phyloP scores from a whole-genome alignment of 2,113 vertebrate genomes.

The Thomomys bottae region DNA sequence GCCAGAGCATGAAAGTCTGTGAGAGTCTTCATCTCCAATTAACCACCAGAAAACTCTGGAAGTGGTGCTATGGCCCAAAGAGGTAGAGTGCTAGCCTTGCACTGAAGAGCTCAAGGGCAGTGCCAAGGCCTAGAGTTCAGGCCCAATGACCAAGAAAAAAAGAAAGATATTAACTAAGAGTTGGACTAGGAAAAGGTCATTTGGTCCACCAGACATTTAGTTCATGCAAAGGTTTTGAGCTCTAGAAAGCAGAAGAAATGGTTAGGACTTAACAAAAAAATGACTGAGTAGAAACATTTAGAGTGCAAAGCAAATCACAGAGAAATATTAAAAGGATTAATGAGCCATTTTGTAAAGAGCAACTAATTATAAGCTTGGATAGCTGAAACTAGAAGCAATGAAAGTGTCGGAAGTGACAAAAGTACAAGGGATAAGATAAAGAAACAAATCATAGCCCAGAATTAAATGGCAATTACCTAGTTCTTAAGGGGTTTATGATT shows the following conservation, averaged over 20 bases:
- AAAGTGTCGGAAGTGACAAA: background rate
- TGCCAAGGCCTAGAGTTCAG: too few species aligned
- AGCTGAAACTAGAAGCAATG: conserved; percentile 34
- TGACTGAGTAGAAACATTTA: conserved; percentile 30
- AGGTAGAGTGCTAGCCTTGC: too few species aligned
- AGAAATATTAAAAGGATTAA: conserved; percentile 61
- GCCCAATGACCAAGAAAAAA: too few species aligned
- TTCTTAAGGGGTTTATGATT: background rate
- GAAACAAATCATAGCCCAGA: conserved; percentile 50
- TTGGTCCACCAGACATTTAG: background rate
- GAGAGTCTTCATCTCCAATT: too few species aligned
- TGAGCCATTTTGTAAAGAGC: conserved; percentile 57
- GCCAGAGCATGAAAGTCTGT: too few species aligned
- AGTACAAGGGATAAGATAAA: conserved; percentile 17
- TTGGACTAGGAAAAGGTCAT: background rate
- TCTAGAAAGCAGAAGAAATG: conserved; percentile 33
- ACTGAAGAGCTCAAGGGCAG: too few species aligned
- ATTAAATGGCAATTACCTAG: conserved; percentile 59
- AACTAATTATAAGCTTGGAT: conserved; percentile 72
- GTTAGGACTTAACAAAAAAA: background rate
- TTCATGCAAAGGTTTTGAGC: conserved; percentile 19
- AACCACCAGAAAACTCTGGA: too few species aligned
- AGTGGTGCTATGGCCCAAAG: too few species aligned
- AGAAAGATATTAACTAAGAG: background rate
- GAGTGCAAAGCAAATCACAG: conserved; percentile 59